Evolutionary conservation across 2,888 invertebrate species (phyloP).

Genomic region (Myopa testacea): DNA sequence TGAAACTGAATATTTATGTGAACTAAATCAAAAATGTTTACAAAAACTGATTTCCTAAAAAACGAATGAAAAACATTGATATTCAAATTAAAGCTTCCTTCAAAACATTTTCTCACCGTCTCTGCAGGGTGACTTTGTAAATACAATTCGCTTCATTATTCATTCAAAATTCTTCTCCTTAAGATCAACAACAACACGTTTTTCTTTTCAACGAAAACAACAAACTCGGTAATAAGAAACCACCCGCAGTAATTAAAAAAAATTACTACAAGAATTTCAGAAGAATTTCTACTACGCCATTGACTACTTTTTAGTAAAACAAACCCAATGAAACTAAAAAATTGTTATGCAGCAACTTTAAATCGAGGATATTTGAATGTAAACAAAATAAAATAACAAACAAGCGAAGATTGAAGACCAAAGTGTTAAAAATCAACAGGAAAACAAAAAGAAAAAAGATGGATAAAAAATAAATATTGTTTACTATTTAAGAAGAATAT

Average conservation of each 20-base stretch:
- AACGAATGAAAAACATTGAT: too few species aligned
- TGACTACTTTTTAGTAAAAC: slow-evolving; percentile 10
- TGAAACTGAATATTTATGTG: too few species aligned
- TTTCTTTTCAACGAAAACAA: too few species aligned
- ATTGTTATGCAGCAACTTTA: too few species aligned
- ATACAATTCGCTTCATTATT: too few species aligned
- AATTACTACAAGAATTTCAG: not conserved
- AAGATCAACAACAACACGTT: too few species aligned
- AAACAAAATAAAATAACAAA: slow-evolving; percentile 4
- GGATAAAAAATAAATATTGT: not conserved
- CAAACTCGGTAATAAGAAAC: slow-evolving; percentile 1
- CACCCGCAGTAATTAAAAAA: not conserved
- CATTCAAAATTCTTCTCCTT: too few species aligned
- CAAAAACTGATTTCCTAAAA: too few species aligned
- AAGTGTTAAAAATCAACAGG: not conserved
- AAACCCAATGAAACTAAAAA: not conserved
- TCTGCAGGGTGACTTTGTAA: too few species aligned
- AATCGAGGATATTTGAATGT: not conserved
- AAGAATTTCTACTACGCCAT: slow-evolving; percentile 16
- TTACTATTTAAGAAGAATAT: not conserved
- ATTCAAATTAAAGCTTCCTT: too few species aligned
- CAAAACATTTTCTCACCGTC: too few species aligned
- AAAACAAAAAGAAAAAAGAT: not conserved
- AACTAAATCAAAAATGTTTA: too few species aligned
- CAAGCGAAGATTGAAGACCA: not conserved